phyloP scores from a whole-genome alignment of 2,113 vertebrate genomes.

The Podiceps cristatus region DNA sequence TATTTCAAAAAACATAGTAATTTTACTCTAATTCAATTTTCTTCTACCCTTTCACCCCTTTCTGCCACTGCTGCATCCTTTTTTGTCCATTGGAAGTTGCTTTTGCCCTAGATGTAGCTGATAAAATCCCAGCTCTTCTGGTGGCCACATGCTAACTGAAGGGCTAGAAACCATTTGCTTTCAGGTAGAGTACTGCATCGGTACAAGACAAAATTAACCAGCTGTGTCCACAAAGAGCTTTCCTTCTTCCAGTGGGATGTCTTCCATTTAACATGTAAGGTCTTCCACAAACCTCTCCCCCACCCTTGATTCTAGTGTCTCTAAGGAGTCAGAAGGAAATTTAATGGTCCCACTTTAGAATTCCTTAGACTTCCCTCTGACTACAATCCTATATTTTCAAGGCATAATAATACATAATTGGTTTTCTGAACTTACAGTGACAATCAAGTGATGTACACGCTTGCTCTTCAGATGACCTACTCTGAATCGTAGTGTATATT shows the following conservation, averaged over 20 bases:
- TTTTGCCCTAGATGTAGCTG: background rate
- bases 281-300: background rate
- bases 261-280: background rate
- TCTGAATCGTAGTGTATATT: background rate
- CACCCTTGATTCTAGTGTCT: background rate
- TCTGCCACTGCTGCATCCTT: background rate
- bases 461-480: slow-evolving; percentile 25
- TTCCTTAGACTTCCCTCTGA: background rate
- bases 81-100: background rate
- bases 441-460: background rate
- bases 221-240: background rate
- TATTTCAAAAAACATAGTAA: background rate
- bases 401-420: background rate
- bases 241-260: background rate
- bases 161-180: background rate
- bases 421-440: slow-evolving; percentile 6
- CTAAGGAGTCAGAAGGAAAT: background rate
- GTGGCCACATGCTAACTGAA: background rate
- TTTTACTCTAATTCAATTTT: background rate
- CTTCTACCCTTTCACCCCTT: background rate
- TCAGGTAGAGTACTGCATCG: background rate
- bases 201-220: background rate
- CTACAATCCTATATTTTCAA: slow-evolving; percentile 6
- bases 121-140: background rate
- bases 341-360: background rate